Percentiles rank a stretch among this genome's conserved stretches.
Conservation (phyloP, 2,888 invertebrate species). For the Melanostoma mellinum region DNA sequence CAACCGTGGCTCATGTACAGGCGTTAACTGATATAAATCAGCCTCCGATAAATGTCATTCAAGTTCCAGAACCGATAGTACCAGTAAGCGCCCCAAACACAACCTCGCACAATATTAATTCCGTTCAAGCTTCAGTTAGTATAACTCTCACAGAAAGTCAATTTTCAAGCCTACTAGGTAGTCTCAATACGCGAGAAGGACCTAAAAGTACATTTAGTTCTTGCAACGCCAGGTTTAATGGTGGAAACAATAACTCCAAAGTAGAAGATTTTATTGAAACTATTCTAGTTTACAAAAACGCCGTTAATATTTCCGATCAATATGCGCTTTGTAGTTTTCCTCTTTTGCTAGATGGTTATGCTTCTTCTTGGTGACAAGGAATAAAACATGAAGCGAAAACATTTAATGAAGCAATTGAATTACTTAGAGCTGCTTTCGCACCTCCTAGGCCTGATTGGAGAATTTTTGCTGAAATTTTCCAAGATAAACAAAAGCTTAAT, state of each 20-base stretch:
- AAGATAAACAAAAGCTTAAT: slow-evolving; percentile 60
- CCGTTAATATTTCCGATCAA: slow-evolving; percentile 54
- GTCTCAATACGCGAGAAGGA: slow-evolving; percentile 2
- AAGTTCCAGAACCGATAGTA: neutral
- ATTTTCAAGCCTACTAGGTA: neutral
- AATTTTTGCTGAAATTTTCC: slow-evolving; percentile 63
- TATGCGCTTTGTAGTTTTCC: slow-evolving; percentile 60
- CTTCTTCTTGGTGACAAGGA: slow-evolving; percentile 12
- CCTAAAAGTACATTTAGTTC: slow-evolving; percentile 18
- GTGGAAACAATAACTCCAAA: slow-evolving; percentile 39
- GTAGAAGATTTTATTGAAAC: slow-evolving; percentile 67
- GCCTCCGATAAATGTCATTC: neutral
- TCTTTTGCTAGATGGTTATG: slow-evolving; percentile 4
- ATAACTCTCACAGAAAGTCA: slow-evolving; percentile 1
- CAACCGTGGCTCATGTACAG: no score
- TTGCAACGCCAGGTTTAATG: slow-evolving; percentile 45
- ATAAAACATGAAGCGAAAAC: slow-evolving; percentile 4
- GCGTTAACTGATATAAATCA: no score
- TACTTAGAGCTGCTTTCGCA: slow-evolving; percentile 56
- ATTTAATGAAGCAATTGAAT: slow-evolving; percentile 51
- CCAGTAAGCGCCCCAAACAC: neutral
- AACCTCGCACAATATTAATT: neutral
- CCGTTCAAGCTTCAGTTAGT: neutral
- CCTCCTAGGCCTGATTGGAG: slow-evolving; percentile 66
- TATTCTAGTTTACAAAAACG: slow-evolving; percentile 46